Evolutionary conservation across 2,888 invertebrate genomes (phyloP).

Genomic region (Laspeyria flexula): DNA sequence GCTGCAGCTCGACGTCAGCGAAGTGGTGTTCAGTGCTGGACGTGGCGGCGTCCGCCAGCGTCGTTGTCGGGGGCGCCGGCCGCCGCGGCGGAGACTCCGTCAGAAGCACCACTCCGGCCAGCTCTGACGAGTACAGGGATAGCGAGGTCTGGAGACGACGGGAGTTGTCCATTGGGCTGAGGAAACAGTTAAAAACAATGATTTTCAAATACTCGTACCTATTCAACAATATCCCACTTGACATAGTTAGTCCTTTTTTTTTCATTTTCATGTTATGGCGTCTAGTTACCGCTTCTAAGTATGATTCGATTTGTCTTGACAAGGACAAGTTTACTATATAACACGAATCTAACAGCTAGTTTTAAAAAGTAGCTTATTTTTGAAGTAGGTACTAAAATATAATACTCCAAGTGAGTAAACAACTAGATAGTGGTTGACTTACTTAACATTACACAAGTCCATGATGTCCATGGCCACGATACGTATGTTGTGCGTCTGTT

Average conservation of each 20-base stretch:
- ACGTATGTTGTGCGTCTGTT: conserved; percentile 99
- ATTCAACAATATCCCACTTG: too few relatives aligned
- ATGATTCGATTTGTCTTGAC: too few relatives aligned
- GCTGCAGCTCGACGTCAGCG: conserved; percentile 88
- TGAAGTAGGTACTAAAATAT: too few relatives aligned
- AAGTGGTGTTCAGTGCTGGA: conserved; percentile 96
- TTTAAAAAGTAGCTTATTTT: too few relatives aligned
- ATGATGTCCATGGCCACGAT: conserved; percentile 94
- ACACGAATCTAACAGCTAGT: too few relatives aligned
- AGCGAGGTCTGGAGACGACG: conserved; percentile 96
- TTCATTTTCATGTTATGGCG: too few relatives aligned
- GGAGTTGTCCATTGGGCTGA: conserved; percentile 80
- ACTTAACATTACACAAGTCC: conserved; percentile 61
- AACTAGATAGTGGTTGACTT: too few relatives aligned
- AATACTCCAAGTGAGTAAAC: too few relatives aligned
- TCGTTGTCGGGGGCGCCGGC: conserved; percentile 45
- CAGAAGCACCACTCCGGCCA: conserved; percentile 95
- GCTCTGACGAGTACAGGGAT: conserved; percentile 96
- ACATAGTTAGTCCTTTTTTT: too few relatives aligned
- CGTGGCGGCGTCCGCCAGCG: conserved; percentile 84
- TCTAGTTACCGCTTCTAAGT: too few relatives aligned
- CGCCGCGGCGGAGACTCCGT: conserved; percentile 82
- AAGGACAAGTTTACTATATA: too few relatives aligned
- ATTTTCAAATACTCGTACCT: too few relatives aligned
- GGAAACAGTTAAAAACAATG: neutral